These are phyloP conservation scores for Psilopogon haemacephalus DNA, from an alignment of 2,113 vertebrate genomes.

Conservation along the genomic window DNA sequence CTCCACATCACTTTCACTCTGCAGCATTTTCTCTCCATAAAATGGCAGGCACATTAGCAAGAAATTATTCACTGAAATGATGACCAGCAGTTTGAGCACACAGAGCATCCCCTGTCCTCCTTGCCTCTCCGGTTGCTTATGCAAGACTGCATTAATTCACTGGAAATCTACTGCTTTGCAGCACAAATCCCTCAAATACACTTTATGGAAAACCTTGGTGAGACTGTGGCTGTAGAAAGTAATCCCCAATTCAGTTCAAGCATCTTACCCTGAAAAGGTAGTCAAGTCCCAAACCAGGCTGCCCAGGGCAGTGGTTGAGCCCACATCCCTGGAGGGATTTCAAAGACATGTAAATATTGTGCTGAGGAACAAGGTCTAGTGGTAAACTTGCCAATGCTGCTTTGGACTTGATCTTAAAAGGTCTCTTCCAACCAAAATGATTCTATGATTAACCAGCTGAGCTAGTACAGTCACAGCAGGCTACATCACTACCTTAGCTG, in stretches of 20 bases:
- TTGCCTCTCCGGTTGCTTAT: not conserved
- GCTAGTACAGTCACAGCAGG: fast-evolving
- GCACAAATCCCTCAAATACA: not conserved
- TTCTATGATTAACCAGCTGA: not conserved
- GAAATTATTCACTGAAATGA: not conserved
- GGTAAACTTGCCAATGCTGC: not conserved
- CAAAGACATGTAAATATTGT: not conserved
- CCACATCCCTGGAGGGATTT: not conserved
- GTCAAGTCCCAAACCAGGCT: not conserved
- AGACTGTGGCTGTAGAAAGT: not conserved
- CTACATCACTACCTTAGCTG: no score
- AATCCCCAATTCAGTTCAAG: not conserved
- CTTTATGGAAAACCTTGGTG: not conserved
- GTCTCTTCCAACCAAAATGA: not conserved
- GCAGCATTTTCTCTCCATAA: not conserved
- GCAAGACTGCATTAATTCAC: fast-evolving
- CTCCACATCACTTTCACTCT: not conserved
- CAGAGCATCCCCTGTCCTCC: not conserved
- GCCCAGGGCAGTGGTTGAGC: not conserved
- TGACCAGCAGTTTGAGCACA: fast-evolving
- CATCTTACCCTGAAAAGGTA: not conserved
- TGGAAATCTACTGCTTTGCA: fast-evolving
- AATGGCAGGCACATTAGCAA: not conserved
- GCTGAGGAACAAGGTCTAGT: not conserved
- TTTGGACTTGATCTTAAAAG: not conserved